Conservation (phyloP, 35 echinoderm and acorn worm species). For the Hemicentrotus pulcherrimus region DNA sequence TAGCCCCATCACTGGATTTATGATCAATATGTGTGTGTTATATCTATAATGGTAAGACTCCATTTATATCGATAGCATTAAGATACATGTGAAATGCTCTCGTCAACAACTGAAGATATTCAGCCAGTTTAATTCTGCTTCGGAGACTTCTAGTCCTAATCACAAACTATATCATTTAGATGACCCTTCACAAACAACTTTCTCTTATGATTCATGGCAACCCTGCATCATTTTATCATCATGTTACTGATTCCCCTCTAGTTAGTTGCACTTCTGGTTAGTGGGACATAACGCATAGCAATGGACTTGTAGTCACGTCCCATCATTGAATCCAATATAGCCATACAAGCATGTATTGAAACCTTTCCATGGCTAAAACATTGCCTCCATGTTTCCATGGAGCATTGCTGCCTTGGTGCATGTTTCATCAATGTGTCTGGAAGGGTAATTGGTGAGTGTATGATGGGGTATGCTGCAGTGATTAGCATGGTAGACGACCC, state of each 20-base stretch:
- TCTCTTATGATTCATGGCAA: neutral
- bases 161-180: neutral
- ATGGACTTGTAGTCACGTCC: neutral
- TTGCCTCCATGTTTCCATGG: neutral
- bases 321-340: neutral
- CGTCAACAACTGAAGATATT: neutral
- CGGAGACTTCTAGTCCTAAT: neutral
- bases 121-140: neutral
- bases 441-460: neutral
- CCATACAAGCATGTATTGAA: neutral
- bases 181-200: neutral
- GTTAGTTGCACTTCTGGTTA: neutral
- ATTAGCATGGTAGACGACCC: conserved; percentile 9
- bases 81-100: neutral
- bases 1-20: neutral
- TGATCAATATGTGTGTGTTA: neutral
- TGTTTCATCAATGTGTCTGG: conserved; percentile 1
- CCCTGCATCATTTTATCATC: neutral
- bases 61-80: neutral
- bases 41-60: neutral
- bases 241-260: neutral
- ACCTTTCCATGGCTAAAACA: neutral
- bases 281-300: neutral
- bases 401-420: neutral
- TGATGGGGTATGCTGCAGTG: neutral